These are phyloP conservation scores for Aleiodes alternator DNA, from an alignment of 2,888 invertebrate species.

Conservation along the genomic window DNA sequence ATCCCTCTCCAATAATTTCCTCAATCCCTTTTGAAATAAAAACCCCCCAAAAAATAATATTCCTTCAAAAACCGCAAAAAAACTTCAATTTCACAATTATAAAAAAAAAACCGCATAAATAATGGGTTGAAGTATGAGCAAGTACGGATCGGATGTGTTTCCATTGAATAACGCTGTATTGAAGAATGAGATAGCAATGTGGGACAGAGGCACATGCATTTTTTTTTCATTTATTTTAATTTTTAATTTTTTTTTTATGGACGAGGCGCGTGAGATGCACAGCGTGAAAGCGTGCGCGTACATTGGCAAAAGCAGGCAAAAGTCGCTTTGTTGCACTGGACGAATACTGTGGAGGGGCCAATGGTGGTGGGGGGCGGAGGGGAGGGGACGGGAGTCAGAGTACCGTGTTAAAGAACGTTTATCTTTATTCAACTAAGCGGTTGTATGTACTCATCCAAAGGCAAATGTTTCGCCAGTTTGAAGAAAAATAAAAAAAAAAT, in stretches of 20 bases:
- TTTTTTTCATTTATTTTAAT: too few relatives aligned
- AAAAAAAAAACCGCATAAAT: conserved; percentile 14
- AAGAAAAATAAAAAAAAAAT: conserved; percentile 5
- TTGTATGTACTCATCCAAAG: conserved; percentile 20
- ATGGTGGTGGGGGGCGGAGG: conserved; percentile 20
- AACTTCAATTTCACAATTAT: neutral
- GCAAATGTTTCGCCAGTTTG: conserved; percentile 15
- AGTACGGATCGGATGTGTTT: conserved; percentile 43
- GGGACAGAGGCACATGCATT: conserved; percentile 46
- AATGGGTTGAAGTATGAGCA: conserved; percentile 21
- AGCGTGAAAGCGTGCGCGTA: conserved; percentile 20
- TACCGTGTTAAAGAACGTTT: conserved; percentile 42
- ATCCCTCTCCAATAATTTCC: neutral
- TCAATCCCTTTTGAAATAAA: neutral
- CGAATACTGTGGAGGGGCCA: neutral
- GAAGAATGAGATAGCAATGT: conserved; percentile 49
- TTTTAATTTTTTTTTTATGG: neutral
- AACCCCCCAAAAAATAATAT: neutral
- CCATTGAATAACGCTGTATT: conserved; percentile 49
- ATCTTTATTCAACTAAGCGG: conserved; percentile 44
- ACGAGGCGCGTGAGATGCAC: conserved; percentile 36
- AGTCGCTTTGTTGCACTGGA: conserved; percentile 27
- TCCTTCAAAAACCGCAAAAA: neutral
- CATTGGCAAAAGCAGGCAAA: conserved; percentile 4
- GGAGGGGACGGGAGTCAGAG: conserved; percentile 20